Conservation (phyloP, 2,888 invertebrate species). For the Volucella inanis region DNA sequence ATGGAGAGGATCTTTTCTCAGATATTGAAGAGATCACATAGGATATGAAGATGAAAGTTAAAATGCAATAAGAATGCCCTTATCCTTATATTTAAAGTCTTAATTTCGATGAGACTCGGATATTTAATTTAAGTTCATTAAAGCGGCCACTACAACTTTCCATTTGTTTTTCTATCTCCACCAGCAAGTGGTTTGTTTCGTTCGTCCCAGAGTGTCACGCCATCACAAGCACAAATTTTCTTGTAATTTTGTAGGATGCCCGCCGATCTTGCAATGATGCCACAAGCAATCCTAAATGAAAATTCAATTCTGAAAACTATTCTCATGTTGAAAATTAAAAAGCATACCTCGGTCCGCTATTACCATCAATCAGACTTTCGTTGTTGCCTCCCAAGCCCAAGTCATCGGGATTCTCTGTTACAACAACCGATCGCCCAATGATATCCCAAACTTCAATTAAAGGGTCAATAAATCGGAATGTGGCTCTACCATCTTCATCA, state of each 20-base stretch:
- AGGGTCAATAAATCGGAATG: conserved; percentile 86
- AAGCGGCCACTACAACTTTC: conserved; percentile 30
- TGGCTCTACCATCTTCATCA: conserved; percentile 86
- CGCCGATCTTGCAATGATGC: conserved; percentile 94
- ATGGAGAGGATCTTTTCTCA: conserved; percentile 64
- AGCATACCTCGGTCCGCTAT: conserved; percentile 86
- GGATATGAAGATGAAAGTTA: no score
- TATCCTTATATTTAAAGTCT: not conserved
- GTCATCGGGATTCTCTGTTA: conserved; percentile 87
- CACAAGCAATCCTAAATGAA: conserved; percentile 88
- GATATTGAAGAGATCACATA: conserved; percentile 7
- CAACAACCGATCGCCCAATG: conserved; percentile 90
- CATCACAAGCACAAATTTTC: conserved; percentile 94
- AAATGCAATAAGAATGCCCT: not conserved
- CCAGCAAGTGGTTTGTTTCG: conserved; percentile 85
- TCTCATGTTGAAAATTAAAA: not conserved
- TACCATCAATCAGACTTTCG: conserved; percentile 86
- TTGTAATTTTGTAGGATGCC: conserved; percentile 94
- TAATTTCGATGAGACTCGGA: not conserved
- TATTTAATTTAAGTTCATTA: not conserved
- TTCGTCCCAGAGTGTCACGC: conserved; percentile 95
- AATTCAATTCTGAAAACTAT: not conserved
- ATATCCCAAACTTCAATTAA: conserved; percentile 88
- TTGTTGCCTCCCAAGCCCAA: conserved; percentile 84
- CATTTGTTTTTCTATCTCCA: conserved; percentile 75